Evolutionary conservation across 2,888 invertebrate species (phyloP).

Genomic region (Drosophila gaucha): DNA sequence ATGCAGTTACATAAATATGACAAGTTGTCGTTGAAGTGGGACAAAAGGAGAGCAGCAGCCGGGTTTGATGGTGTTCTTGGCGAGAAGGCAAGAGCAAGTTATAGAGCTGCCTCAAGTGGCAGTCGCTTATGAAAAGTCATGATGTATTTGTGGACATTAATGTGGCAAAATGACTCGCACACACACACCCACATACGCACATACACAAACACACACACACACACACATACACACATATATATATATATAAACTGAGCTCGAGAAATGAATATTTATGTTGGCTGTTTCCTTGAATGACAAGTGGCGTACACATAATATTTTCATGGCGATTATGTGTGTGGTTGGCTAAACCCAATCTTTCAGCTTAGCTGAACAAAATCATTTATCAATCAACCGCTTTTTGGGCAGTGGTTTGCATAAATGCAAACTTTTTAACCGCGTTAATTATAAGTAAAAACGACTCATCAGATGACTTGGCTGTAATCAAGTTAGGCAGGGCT

Average conservation of each 20-base stretch:
- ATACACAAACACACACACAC: slow-evolving; percentile 18
- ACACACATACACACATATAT: slow-evolving; percentile 9
- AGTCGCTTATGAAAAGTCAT: slow-evolving; percentile 74
- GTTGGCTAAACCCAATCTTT: neutral
- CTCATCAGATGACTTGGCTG: slow-evolving; percentile 13
- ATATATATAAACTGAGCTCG: slow-evolving; percentile 17
- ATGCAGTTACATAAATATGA: slow-evolving; percentile 72
- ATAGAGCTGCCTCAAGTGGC: slow-evolving; percentile 62
- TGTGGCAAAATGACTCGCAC: slow-evolving; percentile 67
- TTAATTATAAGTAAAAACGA: slow-evolving; percentile 58
- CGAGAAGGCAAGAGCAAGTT: slow-evolving; percentile 24
- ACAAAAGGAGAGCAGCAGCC: slow-evolving; percentile 18
- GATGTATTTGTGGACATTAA: slow-evolving; percentile 77
- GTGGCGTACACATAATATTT: slow-evolving; percentile 72
- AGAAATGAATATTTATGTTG: slow-evolving; percentile 72
- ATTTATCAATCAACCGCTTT: slow-evolving; percentile 54
- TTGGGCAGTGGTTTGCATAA: slow-evolving; percentile 36
- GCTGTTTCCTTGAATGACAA: slow-evolving; percentile 44
- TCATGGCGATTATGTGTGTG: slow-evolving; percentile 60
- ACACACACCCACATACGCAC: slow-evolving; percentile 13
- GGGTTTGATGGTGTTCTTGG: slow-evolving; percentile 57
- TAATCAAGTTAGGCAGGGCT: slow-evolving; percentile 37
- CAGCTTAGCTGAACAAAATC: slow-evolving; percentile 6
- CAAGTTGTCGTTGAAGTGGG: slow-evolving; percentile 53
- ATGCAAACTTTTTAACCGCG: slow-evolving; percentile 35